Evolutionary conservation across 2,797 vertebrate genomes (phyloP).

Genomic region (Alcedo quadribrachys): DNA sequence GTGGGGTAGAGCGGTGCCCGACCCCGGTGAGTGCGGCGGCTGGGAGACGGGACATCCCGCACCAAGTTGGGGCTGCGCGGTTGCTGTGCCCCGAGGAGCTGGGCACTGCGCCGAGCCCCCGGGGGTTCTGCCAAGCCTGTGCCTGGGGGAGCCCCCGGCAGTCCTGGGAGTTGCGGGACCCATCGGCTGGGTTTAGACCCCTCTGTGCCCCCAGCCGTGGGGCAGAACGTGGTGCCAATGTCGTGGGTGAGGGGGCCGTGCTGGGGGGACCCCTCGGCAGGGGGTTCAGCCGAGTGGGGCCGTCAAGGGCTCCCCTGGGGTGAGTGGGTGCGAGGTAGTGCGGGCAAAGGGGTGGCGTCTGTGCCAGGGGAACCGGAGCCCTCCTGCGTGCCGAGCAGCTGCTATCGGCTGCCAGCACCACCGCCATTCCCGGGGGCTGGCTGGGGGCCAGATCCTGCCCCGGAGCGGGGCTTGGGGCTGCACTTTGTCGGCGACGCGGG

Average conservation of each 20-base stretch:
- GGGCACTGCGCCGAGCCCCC: rapidly evolving
- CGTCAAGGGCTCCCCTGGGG: rapidly evolving
- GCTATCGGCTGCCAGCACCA: not conserved
- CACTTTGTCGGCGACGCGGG: not conserved
- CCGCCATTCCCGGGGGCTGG: not conserved
- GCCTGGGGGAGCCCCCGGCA: rapidly evolving
- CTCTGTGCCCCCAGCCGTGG: not conserved
- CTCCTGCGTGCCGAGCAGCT: not conserved
- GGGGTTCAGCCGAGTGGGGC: not conserved
- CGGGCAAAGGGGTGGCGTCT: rapidly evolving
- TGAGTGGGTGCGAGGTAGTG: not conserved
- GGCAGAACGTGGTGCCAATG: not conserved
- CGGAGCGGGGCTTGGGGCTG: not conserved
- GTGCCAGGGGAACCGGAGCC: rapidly evolving
- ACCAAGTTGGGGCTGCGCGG: rapidly evolving
- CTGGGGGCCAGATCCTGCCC: not conserved
- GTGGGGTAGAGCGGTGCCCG: not conserved
- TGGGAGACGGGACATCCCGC: not conserved
- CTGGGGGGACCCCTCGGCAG: rapidly evolving
- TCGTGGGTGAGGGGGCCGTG: rapidly evolving
- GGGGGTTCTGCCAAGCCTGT: not conserved
- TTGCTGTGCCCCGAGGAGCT: not conserved
- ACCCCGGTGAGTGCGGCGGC: not conserved
- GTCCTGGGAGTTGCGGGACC: not conserved
- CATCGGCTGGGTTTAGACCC: not conserved